A percentile compares a stretch with the other conserved stretches of the same genome.
These are phyloP conservation scores for Drosophila dunni DNA, from an alignment of 1,140 invertebrate species.

Conservation along the genomic window DNA sequence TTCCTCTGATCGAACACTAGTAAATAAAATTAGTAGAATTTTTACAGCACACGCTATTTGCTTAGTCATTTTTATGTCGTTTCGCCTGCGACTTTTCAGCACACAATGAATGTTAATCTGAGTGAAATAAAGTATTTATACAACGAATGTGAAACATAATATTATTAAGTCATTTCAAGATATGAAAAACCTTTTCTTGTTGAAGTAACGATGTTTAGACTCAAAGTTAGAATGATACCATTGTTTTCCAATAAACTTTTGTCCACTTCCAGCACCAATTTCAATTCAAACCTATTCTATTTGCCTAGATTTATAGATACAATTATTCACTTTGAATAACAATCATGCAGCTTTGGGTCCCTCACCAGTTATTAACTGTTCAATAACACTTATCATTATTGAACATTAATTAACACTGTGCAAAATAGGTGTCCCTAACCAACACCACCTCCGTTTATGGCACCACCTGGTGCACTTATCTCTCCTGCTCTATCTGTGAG, in stretches of 20 bases:
- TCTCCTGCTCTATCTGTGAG: background rate
- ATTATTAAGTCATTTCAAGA: too few relatives aligned
- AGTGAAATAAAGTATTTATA: background rate
- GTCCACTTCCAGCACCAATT: background rate
- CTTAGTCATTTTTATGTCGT: slow-evolving; percentile 22
- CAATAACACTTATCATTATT: slow-evolving; percentile 27
- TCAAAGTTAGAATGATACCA: too few relatives aligned
- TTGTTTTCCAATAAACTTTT: too few relatives aligned
- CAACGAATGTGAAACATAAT: background rate
- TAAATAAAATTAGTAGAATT: background rate
- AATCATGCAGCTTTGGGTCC: slow-evolving; percentile 12
- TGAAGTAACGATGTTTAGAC: too few relatives aligned
- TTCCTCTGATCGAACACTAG: background rate
- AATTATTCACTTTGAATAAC: slow-evolving; percentile 15
- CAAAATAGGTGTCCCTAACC: slow-evolving; percentile 1
- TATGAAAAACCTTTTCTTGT: too few relatives aligned
- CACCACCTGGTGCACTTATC: slow-evolving; percentile 58
- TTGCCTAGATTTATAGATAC: background rate
- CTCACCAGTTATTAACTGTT: slow-evolving; percentile 22
- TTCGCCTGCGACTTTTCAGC: background rate
- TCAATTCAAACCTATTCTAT: background rate
- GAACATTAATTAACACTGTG: slow-evolving; percentile 19
- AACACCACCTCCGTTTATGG: slow-evolving; percentile 46
- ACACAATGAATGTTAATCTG: background rate
- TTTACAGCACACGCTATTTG: background rate